Evolutionary conservation across 92 coral and sea anemone species (phyloP).

Genomic region (Pocillopora grandis): DNA sequence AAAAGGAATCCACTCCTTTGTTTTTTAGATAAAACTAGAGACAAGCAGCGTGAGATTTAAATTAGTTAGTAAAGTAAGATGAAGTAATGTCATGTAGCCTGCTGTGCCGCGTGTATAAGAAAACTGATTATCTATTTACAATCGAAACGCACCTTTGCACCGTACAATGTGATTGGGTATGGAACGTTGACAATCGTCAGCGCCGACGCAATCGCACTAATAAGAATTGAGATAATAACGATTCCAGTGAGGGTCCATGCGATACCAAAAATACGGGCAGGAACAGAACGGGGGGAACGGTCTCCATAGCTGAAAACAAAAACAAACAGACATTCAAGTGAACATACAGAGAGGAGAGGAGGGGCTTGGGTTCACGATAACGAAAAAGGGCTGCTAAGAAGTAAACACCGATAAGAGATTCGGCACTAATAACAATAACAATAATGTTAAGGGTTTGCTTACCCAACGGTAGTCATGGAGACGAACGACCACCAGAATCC

Average conservation of each 20-base stretch:
- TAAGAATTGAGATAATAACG: slow-evolving; percentile 47
- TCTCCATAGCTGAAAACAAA: slow-evolving; percentile 62
- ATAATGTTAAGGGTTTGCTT: not conserved
- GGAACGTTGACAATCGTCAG: slow-evolving; percentile 53
- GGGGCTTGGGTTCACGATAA: too few species aligned
- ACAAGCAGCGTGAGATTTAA: too few species aligned
- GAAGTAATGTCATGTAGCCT: too few species aligned
- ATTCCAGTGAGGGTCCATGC: slow-evolving; percentile 71
- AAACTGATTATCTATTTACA: too few species aligned
- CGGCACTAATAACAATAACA: too few species aligned
- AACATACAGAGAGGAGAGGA: too few species aligned
- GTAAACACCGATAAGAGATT: too few species aligned
- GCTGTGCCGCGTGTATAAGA: too few species aligned
- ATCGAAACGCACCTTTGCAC: slow-evolving; percentile 33
- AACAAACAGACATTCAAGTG: not conserved
- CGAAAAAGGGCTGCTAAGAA: too few species aligned
- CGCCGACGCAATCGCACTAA: slow-evolving; percentile 58
- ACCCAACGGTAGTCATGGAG: slow-evolving; percentile 79
- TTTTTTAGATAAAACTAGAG: too few species aligned
- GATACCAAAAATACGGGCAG: slow-evolving; percentile 57
- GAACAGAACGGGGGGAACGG: slow-evolving; percentile 47
- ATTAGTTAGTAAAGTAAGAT: too few species aligned
- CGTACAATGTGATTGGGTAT: slow-evolving; percentile 41
- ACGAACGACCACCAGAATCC: slow-evolving; percentile 75
- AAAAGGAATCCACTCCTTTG: too few species aligned